A percentile compares a stretch with the other conserved stretches of the same genome.
Conservation (phyloP, 2,797 vertebrate species). For the Helicolenus hilgendorfi region DNA sequence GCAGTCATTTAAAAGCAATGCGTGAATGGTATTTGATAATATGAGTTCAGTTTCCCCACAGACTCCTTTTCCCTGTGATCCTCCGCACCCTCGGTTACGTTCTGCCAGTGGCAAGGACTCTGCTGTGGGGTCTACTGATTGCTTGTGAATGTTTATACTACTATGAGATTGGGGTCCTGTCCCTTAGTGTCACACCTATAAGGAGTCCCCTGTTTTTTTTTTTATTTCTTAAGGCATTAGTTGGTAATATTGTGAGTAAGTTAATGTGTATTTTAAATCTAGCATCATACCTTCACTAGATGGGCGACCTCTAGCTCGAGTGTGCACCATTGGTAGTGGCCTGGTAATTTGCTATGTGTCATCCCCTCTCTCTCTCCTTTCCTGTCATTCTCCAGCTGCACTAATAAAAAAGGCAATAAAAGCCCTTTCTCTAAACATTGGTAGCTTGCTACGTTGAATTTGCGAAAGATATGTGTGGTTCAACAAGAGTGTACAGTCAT, state of each 20-base stretch:
- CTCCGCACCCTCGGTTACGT: constrained; percentile 13
- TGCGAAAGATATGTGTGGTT: not conserved
- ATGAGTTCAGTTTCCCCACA: constrained; percentile 55
- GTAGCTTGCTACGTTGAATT: not conserved
- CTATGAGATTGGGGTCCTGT: constrained; percentile 9
- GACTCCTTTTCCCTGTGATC: constrained; percentile 53
- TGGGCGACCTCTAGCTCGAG: too few relatives aligned
- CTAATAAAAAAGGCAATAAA: too few relatives aligned
- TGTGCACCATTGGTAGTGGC: too few relatives aligned
- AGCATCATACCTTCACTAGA: too few relatives aligned
- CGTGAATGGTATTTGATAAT: constrained; percentile 71
- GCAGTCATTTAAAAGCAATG: constrained; percentile 80
- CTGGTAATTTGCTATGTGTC: not conserved
- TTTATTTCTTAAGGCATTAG: not conserved
- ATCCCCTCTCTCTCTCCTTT: not conserved
- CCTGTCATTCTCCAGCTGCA: too few relatives aligned
- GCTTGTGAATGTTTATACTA: constrained; percentile 1
- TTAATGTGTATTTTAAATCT: too few relatives aligned
- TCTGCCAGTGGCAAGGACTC: constrained; percentile 49
- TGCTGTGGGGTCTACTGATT: not conserved
- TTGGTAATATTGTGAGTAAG: not conserved
- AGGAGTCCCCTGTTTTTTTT: not conserved
- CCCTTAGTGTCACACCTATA: not conserved
- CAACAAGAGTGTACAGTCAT: not conserved
- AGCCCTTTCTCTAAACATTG: not conserved